Evolutionary conservation across 1,140 invertebrate genomes (phyloP), one percentile per base, ranked within the genome.

Genomic region (Drosophila nebulosa): DNA sequence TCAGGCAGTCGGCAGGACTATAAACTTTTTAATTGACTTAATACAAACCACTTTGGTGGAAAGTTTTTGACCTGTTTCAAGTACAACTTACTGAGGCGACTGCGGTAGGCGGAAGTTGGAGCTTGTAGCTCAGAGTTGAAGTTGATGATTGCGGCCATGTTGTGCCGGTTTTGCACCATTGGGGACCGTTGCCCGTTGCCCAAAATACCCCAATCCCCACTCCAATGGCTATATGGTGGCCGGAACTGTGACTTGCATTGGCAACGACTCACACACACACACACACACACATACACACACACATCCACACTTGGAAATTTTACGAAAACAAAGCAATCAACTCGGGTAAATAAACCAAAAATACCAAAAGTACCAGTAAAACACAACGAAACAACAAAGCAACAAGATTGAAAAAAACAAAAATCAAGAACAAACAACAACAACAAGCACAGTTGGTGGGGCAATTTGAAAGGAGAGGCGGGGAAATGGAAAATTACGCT

Each of bases 21-120:
- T 83, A 88, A 88, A 88, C 83, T 89, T 88, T 88, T 88, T 88
- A 88, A 88, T 88, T 88, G 83, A 88, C 83, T 88, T 88, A 88
- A 88, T 88, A 88, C 83, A 88, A 83, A 88, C 83, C 83, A 88
- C 84, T 89, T 84, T 89, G 83, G 84, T 88, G 75, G 67, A 88
- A 88, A 88, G 72, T 88, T 88, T 88, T 65, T 83, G 83, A 88
- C 83, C 84, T 89, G 84, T 79, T 88, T 84, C 81, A 79, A 89
- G 75, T 83, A 74, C 83, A 85, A 77, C 77, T 77, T 84, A 69
- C 79, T 60, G 56, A 53, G 63, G 42, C 66, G 56, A 58, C 18
- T 46, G 39, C 26, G 62, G 68, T 60, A 56, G 26, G n/a, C 18
- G 67, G 35, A 53, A 26, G 56, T 12, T 36, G 16, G 50, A 35